Evolutionary conservation across 2,797 vertebrate species (phyloP), one percentile per base, ranked within the genome.

Genomic region (Staurois parvus): DNA sequence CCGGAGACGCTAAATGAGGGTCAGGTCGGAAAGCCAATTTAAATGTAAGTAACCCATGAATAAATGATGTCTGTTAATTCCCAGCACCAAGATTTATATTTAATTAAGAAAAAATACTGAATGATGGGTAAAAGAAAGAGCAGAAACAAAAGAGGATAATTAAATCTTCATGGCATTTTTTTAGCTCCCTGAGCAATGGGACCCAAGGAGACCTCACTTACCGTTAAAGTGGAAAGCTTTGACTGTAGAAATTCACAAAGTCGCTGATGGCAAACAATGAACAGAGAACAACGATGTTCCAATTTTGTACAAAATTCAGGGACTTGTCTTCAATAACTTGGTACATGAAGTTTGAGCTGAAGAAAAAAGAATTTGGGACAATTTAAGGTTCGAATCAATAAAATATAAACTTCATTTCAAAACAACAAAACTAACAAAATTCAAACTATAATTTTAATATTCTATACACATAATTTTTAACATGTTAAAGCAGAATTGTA

Each of bases 11-110:
- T 2, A 52, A 69, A 56, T 70, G n/a, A 32, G 79, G 79, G 68
- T 59, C 32, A 37, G n/a, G 62, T 73, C 56, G 32, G 88, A 84
- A 6, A 9, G 42, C 79, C 62, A 89, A 84, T 88, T 86, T 88
- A 89, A 81, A 88, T 87, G 84, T 86, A 91, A 90, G 66, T 72
- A 88, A 75, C 32, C 90, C 88, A 91, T 93, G 90, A 93, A 91
- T 92, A 91, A 92, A 90, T 92, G 90, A 93, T 84, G 89, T 85
- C 86, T 84, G 64, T 89, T 86, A 89, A 89, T 90, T 92, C 91
- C 91, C 92, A 89, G 62, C 86, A 74, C 88, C 88, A 89, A 90
- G 91, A 92, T 92, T 91, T 93, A 91, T 91, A 93, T 92, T 91
- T 93, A 93, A 92, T 91, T 92, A 92, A 90, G n/a, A n/a, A 85